Base-by-base conservation (phyloP, 2,888 invertebrate species). In the Gisinianus flammeolus region DNA sequence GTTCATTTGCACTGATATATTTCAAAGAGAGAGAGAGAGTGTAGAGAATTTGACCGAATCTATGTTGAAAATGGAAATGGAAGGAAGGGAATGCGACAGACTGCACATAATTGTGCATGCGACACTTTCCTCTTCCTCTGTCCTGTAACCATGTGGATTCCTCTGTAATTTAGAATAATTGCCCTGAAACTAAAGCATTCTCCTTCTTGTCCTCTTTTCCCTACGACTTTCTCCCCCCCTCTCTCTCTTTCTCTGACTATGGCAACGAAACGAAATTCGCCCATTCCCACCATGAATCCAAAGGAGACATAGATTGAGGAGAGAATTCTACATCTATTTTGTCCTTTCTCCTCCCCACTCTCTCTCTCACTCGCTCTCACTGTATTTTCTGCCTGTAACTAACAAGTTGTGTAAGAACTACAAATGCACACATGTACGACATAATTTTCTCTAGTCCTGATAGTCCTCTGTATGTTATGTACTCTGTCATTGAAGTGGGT, bases 61-160 rank as follows among this genome's bases (percentile, higher is more conserved):
- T 10, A 44, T 44, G 44, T 44, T 44, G 44, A 44, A 44, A 10
- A 44, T 44, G 44, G 44, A 44, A 16, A 44, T 10, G 44, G 16
- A 10, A 16, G 44, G 44, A 44, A 44, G 16, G 16, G 44, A n/a
- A 72, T 72, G 72, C 72, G 72, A 58, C 72, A 72, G 31, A 58
- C 58, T 72, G 58, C 56, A 71, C 71, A 71, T 71, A 71, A 54
- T 8, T 71, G 71, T 72, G 72, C 72, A 30, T 72, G 72, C 72
- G 72, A 58, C 72, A 72, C 72, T 72, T 58, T 72, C 58, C 28
- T 56, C 72, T 16, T 30, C 1, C n/a, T 2, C 19, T n/a, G 6
- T 2, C 19, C 2, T 10, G 2, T 24, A 22, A 58, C 8, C n/a
- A 58, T 3, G 58, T 56, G n/a, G 8, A 22, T 24, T 6, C 19